Base-by-base conservation (phyloP, 2,888 invertebrate species). In the Lapara coniferarum region DNA sequence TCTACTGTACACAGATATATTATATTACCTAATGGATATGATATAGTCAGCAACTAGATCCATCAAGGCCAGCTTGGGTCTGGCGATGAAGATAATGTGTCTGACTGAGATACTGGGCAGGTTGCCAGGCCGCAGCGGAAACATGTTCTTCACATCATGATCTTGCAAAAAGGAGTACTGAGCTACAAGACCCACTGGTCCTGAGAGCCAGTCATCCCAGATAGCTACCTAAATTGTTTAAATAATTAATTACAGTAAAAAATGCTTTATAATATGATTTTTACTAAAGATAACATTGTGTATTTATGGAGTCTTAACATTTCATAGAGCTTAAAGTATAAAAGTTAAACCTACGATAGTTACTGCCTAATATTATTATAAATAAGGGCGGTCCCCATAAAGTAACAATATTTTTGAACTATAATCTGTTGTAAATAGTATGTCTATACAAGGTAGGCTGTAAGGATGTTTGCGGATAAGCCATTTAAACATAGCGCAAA, bases 131-230 rank as follows among this genome's bases (percentile, higher is more conserved):
- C 95, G 94, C 16, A 99, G 89, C 0, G 96, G 96, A 80, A 97
- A 96, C 97, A 98, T 97, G 84, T 97, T 97, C 2, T 95, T 96
- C 3, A 98, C 98, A 80, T 97, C 97, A 85, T 98, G 96, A 77
- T 98, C 97, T 82, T 96, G 94, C 0, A 97, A 94, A 4, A 97
- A 89, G 25, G 96, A 95, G 81, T 97, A 97, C 79, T 97, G 97
- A 0, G 98, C 97, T 0, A 99, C 95, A 56, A 98, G 92, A 0
- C 97, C 97, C 73, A 98, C 96, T 0, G 98, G 98, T 6, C 98
- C 97, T 10, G 96, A 97, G 51, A 98, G 90, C 80, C 96, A 96
- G 83, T 98, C 97, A 85, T 99, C 99, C 97, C 98, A 97, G 59
- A 99, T 96, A 58, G 97, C 96, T 0, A 96, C 96, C 96, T 96